Conservation (phyloP, 2,888 invertebrate species). For the Drosophila quinaria region DNA sequence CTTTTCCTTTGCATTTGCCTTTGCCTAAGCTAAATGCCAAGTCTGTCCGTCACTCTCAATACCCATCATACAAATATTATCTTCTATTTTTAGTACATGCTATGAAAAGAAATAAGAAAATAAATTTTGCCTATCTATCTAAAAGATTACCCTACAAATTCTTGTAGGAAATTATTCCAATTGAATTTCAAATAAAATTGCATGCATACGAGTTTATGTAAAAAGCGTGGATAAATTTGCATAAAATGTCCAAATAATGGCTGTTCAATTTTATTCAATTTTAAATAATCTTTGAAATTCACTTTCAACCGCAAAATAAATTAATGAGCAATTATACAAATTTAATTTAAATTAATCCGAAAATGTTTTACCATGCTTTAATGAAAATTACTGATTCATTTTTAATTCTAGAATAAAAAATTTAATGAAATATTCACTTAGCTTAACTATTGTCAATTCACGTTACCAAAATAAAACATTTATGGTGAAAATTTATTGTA, state of each 20-base stretch:
- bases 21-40: slow-evolving; percentile 1
- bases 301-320: not conserved
- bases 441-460: not conserved
- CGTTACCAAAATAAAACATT: not conserved
- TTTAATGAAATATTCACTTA: not conserved
- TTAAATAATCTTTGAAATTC: not conserved
- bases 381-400: not conserved
- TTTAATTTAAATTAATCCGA: not conserved
- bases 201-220: slow-evolving; percentile 11
- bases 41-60: not conserved
- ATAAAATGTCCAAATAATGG: slow-evolving; percentile 21
- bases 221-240: slow-evolving; percentile 37
- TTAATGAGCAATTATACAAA: not conserved
- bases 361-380: not conserved
- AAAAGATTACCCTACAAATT: slow-evolving; percentile 32
- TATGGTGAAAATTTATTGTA: not conserved
- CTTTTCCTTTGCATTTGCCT: not conserved
- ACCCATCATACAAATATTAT: slow-evolving; percentile 10
- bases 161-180: slow-evolving; percentile 44
- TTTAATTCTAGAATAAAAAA: not conserved
- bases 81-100: slow-evolving; percentile 48
- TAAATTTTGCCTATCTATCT: not conserved
- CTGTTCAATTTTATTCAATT: not conserved
- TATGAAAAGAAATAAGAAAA: slow-evolving; percentile 14
- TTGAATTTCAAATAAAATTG: slow-evolving; percentile 66